Conservation (phyloP, 2,888 invertebrate genomes). For the Zygaena filipendulae region DNA sequence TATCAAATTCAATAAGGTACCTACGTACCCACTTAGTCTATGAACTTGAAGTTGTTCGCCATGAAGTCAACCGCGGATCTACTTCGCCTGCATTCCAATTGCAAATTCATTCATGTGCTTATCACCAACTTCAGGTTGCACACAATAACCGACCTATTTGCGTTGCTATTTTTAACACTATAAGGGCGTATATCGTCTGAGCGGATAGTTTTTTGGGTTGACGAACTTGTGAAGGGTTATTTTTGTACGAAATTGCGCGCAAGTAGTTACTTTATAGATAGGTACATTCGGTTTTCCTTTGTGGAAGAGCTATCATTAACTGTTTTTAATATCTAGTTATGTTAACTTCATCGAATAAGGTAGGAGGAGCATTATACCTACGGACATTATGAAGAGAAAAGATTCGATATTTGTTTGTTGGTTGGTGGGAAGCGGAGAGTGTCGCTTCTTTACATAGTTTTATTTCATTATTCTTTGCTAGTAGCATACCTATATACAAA, state of each 20-base stretch:
- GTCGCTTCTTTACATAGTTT: too few relatives aligned
- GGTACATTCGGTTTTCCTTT: too few relatives aligned
- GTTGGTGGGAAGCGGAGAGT: too few relatives aligned
- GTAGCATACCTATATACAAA: too few relatives aligned
- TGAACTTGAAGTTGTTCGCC: constrained; percentile 49
- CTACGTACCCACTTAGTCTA: constrained; percentile 40
- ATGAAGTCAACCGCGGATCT: constrained; percentile 41
- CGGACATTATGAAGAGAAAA: too few relatives aligned
- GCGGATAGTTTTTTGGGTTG: constrained; percentile 36
- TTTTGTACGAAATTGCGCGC: constrained; percentile 31
- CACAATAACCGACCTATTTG: constrained; percentile 21
- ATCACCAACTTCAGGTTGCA: constrained; percentile 25
- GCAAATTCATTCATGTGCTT: constrained; percentile 38
- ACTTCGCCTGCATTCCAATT: constrained; percentile 51
- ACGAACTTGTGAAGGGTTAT: constrained; percentile 42
- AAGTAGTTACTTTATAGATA: too few relatives aligned
- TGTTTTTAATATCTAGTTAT: too few relatives aligned
- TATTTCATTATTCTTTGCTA: too few relatives aligned
- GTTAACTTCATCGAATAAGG: too few relatives aligned
- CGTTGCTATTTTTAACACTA: constrained; percentile 17
- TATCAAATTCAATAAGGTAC: not conserved
- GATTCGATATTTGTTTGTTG: too few relatives aligned
- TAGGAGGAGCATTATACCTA: too few relatives aligned
- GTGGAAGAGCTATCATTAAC: too few relatives aligned
- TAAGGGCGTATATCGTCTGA: constrained; percentile 27